These are phyloP conservation scores for Drosophila tristis DNA, from an alignment of 1,140 invertebrate genomes.

Conservation along the genomic window DNA sequence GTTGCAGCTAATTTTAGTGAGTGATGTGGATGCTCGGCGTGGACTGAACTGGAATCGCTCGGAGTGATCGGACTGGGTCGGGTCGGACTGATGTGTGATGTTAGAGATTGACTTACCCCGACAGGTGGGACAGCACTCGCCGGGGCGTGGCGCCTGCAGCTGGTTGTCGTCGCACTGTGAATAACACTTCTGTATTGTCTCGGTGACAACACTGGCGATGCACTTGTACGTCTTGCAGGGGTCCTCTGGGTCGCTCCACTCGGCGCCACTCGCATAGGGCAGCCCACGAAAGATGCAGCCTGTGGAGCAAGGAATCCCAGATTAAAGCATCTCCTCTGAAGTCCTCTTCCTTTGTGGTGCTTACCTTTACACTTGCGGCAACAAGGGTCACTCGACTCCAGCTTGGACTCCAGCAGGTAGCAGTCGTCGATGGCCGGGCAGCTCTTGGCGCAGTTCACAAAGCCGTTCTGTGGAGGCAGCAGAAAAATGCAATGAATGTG, in stretches of 20 bases:
- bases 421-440: conserved; percentile 90
- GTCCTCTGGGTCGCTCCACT: conserved; percentile 90
- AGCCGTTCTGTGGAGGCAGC: conserved; percentile 87
- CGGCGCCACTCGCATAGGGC: conserved; percentile 89
- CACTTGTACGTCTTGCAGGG: conserved; percentile 90
- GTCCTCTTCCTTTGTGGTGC: background rate
- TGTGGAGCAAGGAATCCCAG: conserved; percentile 64
- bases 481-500: conserved; percentile 27
- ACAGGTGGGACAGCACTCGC: conserved; percentile 94
- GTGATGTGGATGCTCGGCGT: conserved; percentile 44
- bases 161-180: conserved; percentile 89
- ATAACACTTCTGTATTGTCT: conserved; percentile 91
- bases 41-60: conserved; percentile 22
- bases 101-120: conserved; percentile 85
- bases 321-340: background rate
- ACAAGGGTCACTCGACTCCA: conserved; percentile 85
- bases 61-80: too few relatives aligned
- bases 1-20: conserved; percentile 69
- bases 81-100: background rate
- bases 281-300: conserved; percentile 91
- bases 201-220: conserved; percentile 93
- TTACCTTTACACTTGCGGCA: conserved; percentile 90
- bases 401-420: conserved; percentile 86
- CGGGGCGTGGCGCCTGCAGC: conserved; percentile 88
- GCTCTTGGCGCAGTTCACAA: conserved; percentile 88